Evolutionary conservation across 23 tunicate species (phyloP).

Genomic region (Trididemnum miniatum): DNA sequence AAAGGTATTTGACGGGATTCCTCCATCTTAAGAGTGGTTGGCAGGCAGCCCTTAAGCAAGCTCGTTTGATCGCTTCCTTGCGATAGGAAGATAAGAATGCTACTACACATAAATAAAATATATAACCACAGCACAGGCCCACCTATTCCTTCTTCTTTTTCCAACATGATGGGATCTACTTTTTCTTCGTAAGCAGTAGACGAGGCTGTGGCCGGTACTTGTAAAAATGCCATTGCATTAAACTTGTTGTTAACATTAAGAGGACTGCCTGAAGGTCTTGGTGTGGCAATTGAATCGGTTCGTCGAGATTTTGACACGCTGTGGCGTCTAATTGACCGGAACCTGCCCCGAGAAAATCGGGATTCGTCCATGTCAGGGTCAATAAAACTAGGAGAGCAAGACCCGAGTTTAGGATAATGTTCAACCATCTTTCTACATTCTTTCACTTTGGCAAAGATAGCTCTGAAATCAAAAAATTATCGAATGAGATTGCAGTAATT

Average conservation of each 20-base stretch:
- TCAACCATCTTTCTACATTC: slow-evolving; percentile 76
- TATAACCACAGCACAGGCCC: neutral
- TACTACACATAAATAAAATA: neutral
- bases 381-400: slow-evolving; percentile 28
- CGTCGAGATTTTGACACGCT: neutral
- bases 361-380: slow-evolving; percentile 21
- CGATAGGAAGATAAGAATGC: too few species aligned
- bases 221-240: slow-evolving; percentile 36
- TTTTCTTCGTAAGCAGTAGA: neutral
- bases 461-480: too few species aligned
- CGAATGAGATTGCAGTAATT: too few species aligned
- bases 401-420: slow-evolving; percentile 56
- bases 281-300: neutral
- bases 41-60: too few species aligned
- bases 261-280: slow-evolving; percentile 5
- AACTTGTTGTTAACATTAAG: slow-evolving; percentile 6
- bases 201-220: slow-evolving; percentile 33
- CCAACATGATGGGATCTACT: neutral
- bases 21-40: too few species aligned
- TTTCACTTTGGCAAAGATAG: slow-evolving; percentile 71
- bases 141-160: neutral
- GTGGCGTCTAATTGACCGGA: neutral
- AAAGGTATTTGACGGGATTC: too few species aligned
- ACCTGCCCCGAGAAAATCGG: slow-evolving; percentile 1
- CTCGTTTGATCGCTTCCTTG: too few species aligned